Conservation (phyloP, 2,113 vertebrate genomes). For the Rhagologus leucostigma region DNA sequence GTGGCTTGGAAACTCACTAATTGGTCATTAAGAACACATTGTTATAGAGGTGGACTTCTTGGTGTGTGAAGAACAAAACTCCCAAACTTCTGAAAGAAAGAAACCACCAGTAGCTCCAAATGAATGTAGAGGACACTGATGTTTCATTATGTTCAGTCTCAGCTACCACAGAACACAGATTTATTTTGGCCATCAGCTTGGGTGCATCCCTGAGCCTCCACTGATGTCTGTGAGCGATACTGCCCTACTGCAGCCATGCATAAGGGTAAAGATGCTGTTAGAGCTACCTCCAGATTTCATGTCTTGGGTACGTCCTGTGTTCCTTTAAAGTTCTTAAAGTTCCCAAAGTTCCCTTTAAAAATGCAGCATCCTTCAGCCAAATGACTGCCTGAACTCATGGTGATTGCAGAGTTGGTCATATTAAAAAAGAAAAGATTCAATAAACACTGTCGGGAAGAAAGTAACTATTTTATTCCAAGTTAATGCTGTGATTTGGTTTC, state of each 20-base stretch:
- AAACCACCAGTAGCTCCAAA: background rate
- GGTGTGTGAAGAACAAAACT: background rate
- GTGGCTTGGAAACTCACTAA: background rate
- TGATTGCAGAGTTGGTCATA: background rate
- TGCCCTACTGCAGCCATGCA: background rate
- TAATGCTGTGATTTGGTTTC: background rate
- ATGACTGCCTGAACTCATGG: background rate
- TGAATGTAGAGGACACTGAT: background rate
- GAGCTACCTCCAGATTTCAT: background rate
- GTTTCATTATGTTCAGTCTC: background rate
- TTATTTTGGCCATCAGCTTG: background rate
- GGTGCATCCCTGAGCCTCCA: background rate
- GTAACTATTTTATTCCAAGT: background rate
- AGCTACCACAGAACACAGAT: background rate
- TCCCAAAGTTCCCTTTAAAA: background rate
- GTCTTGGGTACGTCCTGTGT: background rate
- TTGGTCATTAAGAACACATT: slow-evolving; percentile 2
- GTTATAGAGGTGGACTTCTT: background rate
- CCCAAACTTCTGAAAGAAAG: background rate
- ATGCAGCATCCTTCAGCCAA: background rate
- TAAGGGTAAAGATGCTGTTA: background rate
- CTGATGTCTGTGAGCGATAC: background rate
- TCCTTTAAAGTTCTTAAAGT: background rate
- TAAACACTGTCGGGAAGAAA: background rate
- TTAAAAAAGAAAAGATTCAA: background rate